Evolutionary conservation across 2,888 invertebrate genomes (phyloP).

Genomic region (Lobophora halterata): DNA sequence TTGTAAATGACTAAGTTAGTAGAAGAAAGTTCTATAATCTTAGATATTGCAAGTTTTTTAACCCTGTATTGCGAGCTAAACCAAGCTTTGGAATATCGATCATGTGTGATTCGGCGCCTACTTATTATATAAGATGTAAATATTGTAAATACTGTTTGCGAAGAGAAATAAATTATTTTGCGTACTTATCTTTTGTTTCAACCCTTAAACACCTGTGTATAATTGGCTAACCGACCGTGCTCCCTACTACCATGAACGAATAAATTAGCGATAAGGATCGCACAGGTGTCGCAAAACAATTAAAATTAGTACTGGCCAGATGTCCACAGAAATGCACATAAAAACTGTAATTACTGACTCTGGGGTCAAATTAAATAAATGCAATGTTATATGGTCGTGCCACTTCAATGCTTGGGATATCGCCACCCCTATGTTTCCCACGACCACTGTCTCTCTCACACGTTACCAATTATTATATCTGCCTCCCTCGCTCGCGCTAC

Average conservation of each 20-base stretch:
- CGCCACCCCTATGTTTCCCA: conserved; percentile 77
- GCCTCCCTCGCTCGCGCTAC: conserved; percentile 48
- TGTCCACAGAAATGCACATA: conserved; percentile 36
- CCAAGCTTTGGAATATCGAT: conserved; percentile 6
- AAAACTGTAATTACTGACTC: conserved; percentile 25
- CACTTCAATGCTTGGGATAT: conserved; percentile 75
- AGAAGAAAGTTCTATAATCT: too few relatives aligned
- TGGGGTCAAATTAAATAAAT: conserved; percentile 44
- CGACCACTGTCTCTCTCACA: conserved; percentile 53
- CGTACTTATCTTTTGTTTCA: conserved; percentile 20
- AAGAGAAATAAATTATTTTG: conserved; percentile 53
- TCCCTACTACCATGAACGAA: conserved; percentile 34
- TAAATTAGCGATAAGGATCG: conserved; percentile 47
- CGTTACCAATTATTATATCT: conserved; percentile 20
- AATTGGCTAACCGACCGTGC: conserved; percentile 19
- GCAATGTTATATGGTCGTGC: conserved; percentile 49
- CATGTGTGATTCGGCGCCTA: conserved; percentile 4
- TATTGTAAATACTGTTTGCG: conserved; percentile 37
- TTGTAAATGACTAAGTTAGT: too few relatives aligned
- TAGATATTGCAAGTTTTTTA: too few relatives aligned
- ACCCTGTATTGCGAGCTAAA: conserved; percentile 14
- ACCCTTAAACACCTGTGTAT: conserved; percentile 25
- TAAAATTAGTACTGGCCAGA: conserved; percentile 36
- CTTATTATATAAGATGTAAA: conserved; percentile 32
- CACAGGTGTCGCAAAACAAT: conserved; percentile 51